Base-by-base conservation (phyloP, 2,113 vertebrate genomes). In the Dicaeum eximium region DNA sequence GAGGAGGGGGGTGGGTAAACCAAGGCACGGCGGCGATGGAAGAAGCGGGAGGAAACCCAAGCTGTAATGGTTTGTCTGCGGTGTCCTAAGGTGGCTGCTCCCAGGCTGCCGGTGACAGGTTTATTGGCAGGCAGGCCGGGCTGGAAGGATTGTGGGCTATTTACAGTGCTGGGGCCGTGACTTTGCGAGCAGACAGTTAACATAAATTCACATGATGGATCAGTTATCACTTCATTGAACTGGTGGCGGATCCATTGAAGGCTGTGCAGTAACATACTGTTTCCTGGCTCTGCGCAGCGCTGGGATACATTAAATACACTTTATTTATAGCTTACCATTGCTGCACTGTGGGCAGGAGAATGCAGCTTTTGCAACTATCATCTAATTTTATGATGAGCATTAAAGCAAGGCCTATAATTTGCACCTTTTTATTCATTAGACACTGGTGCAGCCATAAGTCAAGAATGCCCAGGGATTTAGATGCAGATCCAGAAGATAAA, bases 141-240 rank as follows among this genome's bases (percentile, higher is more conserved):
- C 98, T 96, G 93, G 97, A 98, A 97, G 97, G 98, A 97, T 97
- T 94, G 98, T 94, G 69, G 95, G 97, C 98, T 98, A 97, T 98
- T 98, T 98, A 98, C 97, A 96, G 98, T 95, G 97, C 97, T 85
- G 98, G 97, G 98, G 97, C 98, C 98, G 48, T 92, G 98, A 98
- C 98, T 98, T 98, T 97, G 97, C 88, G 86, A 93, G 95, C 97
- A 98, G 98, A 98, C 98, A 98, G 98, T 98, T 97, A 93, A 97
- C 98, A 98, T 98, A 98, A 98, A 98, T 98, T 97, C 98, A 97
- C 97, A 97, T 98, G 98, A 98, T 98, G 97, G 98, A 98, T 98
- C 97, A 95, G 97, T 98, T 98, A 98, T 98, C 98, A 98, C 98
- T 98, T 97, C 97, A 98, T 98, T 98, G 98, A 98, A 98, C 98